These are phyloP conservation scores for Nicator chloris DNA, from an alignment of 2,113 vertebrate genomes.

Conservation along the genomic window DNA sequence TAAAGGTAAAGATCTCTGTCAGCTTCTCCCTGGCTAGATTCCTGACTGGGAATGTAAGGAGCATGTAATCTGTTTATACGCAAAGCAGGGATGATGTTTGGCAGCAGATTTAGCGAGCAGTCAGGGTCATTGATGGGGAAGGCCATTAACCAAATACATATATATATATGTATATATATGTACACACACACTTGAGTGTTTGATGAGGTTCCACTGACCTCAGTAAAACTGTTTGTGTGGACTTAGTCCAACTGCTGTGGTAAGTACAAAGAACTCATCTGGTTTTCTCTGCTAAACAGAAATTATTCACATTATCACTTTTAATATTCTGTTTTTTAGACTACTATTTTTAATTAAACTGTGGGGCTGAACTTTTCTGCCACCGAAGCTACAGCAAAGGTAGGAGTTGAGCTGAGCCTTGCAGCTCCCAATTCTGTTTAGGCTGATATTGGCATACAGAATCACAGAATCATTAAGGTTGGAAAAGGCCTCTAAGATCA, in stretches of 20 bases:
- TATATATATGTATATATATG: too few relatives aligned
- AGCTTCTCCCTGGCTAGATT: background rate
- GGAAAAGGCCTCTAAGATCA: background rate
- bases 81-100: background rate
- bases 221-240: background rate
- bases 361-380: background rate
- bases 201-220: background rate
- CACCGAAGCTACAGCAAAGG: background rate
- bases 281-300: background rate
- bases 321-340: background rate
- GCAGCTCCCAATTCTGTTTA: background rate
- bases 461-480: background rate
- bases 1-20: slow-evolving; percentile 55
- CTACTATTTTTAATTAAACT: background rate
- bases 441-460: background rate
- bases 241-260: background rate
- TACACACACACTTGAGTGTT: background rate
- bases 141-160: background rate
- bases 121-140: background rate
- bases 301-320: background rate
- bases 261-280: background rate
- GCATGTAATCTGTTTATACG: background rate
- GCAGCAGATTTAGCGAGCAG: background rate
- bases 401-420: background rate
- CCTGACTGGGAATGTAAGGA: background rate